A percentile compares a stretch with the other conserved stretches of the same genome.
These are phyloP conservation scores for Porites rus DNA, from an alignment of 92 coral and sea anemone species.

Conservation along the genomic window DNA sequence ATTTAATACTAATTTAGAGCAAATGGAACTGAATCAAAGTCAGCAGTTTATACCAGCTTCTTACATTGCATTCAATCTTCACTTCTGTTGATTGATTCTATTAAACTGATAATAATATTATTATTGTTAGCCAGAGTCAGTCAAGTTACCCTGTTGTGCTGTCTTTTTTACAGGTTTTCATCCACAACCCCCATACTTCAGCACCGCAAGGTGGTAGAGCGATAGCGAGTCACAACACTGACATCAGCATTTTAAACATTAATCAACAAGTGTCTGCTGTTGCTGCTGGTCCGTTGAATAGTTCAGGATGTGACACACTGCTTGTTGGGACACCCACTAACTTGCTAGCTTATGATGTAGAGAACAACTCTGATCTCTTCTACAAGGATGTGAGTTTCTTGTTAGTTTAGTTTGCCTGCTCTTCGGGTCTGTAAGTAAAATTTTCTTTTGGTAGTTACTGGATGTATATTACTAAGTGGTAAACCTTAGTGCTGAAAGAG, in stretches of 20 bases:
- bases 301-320: slow-evolving; percentile 78
- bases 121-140: background rate
- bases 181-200: slow-evolving; percentile 92
- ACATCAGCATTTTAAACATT: slow-evolving; percentile 91
- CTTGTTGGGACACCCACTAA: slow-evolving; percentile 95
- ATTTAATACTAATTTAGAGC: too few relatives aligned
- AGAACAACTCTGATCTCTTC: slow-evolving; percentile 95
- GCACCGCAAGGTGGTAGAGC: slow-evolving; percentile 89
- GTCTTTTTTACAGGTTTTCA: slow-evolving; percentile 75
- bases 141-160: background rate
- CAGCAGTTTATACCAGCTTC: too few relatives aligned
- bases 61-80: too few relatives aligned
- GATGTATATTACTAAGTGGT: too few relatives aligned
- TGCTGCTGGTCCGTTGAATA: slow-evolving; percentile 85
- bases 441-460: too few relatives aligned
- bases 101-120: background rate
- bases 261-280: slow-evolving; percentile 98
- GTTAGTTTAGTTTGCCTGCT: background rate
- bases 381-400: slow-evolving; percentile 91
- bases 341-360: slow-evolving; percentile 94
- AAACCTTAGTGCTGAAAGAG: too few relatives aligned
- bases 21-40: too few relatives aligned
- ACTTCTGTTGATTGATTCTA: background rate
- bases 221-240: slow-evolving; percentile 75
- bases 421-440: too few relatives aligned